Evolutionary conservation across 2,888 invertebrate genomes (phyloP).

Genomic region (Willowsia nigromaculata): DNA sequence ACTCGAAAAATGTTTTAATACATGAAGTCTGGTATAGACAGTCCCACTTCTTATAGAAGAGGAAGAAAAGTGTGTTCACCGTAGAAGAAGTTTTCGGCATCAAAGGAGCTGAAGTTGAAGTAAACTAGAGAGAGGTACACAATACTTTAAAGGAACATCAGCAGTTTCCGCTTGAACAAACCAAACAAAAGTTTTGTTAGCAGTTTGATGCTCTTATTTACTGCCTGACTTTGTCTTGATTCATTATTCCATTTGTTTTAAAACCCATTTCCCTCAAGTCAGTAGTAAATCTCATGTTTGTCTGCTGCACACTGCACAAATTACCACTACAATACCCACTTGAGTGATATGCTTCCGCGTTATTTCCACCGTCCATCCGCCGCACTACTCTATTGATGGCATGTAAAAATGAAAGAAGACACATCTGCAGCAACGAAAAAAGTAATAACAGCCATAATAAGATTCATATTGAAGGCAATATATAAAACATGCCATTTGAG

Average conservation of each 20-base stretch:
- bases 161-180: conserved; percentile 21
- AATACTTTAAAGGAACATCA: not conserved
- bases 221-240: conserved; percentile 51
- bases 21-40: not conserved
- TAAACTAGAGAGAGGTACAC: not conserved
- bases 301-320: conserved; percentile 17
- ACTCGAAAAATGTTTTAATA: conserved; percentile 7
- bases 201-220: conserved; percentile 25
- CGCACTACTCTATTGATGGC: conserved; percentile 12
- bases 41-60: not conserved
- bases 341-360: conserved; percentile 13
- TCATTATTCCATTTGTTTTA: conserved; percentile 63
- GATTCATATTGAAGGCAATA: conserved; percentile 54
- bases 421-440: conserved; percentile 63
- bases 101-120: not conserved
- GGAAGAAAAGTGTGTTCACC: not conserved
- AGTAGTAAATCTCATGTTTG: conserved; percentile 47
- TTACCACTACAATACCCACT: conserved; percentile 24
- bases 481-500: conserved; percentile 24
- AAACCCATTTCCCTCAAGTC: conserved; percentile 39
- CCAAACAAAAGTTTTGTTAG: conserved; percentile 50
- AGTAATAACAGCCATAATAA: conserved; percentile 22
- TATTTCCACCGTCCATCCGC: conserved; percentile 11
- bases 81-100: not conserved
- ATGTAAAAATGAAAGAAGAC: conserved; percentile 54